Evolutionary conservation across 2,888 invertebrate genomes (phyloP), one percentile per base, ranked within the genome.

Genomic region (Cryptophagus acutangulus): DNA sequence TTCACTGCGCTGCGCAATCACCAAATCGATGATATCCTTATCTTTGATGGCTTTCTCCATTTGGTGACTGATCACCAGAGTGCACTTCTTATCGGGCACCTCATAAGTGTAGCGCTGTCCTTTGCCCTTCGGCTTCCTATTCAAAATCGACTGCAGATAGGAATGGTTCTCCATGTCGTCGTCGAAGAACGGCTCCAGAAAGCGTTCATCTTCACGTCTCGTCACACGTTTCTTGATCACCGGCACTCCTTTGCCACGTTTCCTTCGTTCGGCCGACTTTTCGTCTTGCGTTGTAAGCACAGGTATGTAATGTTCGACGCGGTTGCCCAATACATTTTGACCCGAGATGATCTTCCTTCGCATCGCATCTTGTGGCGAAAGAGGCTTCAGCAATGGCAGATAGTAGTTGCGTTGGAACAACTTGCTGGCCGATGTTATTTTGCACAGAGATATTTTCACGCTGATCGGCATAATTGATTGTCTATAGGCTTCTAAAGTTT

Each of bases 341-440:
- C 84, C 84, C 2, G 85, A 82, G 61, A 85, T 86, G 45, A 83
- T 78, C 70, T 87, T 87, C 66, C 84, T 80, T 50, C 86, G 75
- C 59, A 83, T 81, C 1, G 87, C 87, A 61, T 87, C 87, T 9
- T 84, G 84, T 14, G 87, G 85, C 40, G 86, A 85, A 44, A 87
- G 82, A 2, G 87, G 86, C 31, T 85, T 84, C 46, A 87, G 72
- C 30, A 88, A 73, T 26, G 87, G 87, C 60, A 87, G 84, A 64
- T 87, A 87, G 67, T 87, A 84, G 34, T 87, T 85, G 62, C 85
- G 83, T 40, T 87, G 87, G 59, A 87, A 76, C 57, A 84, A 82
- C 54, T 83, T 77, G 68, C 84, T 84, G 64, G 81, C 82, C 54
- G 86, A 83, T 41, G 87, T 87, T 55, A 87, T 87, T 67, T 86